Percentiles rank a stretch among this genome's conserved stretches.
Evolutionary conservation across 2,113 vertebrate species (phyloP).

Genomic region (Calidris pugnax): DNA sequence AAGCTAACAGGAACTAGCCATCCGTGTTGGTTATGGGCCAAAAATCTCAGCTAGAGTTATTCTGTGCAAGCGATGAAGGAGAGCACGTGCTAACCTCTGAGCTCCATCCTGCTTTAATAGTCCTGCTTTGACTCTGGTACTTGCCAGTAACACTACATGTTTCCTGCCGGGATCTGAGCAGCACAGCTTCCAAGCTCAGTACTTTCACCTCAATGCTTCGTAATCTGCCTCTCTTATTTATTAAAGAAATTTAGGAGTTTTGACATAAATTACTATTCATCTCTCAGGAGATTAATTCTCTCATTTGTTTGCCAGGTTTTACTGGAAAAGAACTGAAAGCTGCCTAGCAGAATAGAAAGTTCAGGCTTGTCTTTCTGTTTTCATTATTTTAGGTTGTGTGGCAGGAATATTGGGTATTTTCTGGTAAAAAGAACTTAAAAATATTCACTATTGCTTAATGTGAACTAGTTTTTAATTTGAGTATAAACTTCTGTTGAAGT

Average conservation of each 20-base stretch:
- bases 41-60: background rate
- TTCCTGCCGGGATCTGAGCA: background rate
- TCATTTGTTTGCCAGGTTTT: background rate
- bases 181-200: background rate
- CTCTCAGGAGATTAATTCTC: background rate
- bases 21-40: background rate
- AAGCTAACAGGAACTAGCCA: background rate
- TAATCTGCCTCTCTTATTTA: background rate
- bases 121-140: background rate
- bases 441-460: background rate
- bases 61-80: background rate
- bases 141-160: background rate
- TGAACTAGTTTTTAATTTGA: background rate
- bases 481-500: background rate
- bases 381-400: background rate
- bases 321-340: background rate
- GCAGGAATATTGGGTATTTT: background rate
- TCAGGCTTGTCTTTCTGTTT: background rate
- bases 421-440: background rate
- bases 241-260: background rate
- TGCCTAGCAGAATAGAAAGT: background rate
- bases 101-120: accelerated
- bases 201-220: background rate
- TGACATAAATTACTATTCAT: background rate
- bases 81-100: background rate